Conservation (phyloP, 2,797 vertebrate genomes). For the Clarias pachynema region DNA sequence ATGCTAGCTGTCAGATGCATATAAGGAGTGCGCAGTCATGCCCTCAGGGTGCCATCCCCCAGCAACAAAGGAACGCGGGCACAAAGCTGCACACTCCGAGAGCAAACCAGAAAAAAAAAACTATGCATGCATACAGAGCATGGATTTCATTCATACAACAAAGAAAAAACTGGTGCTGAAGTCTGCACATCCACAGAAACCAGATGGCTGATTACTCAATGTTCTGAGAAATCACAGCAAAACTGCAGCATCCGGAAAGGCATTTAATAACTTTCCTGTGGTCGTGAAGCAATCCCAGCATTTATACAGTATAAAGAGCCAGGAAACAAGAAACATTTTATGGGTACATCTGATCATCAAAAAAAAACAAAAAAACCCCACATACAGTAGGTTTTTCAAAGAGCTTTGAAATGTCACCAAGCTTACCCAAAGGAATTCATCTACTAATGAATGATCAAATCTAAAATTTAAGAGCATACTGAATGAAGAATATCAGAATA, state of each 20-base stretch:
- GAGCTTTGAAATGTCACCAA: constrained; percentile 22
- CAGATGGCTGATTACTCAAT: constrained; percentile 37
- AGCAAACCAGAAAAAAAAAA: constrained; percentile 33
- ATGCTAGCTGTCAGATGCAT: constrained; percentile 42
- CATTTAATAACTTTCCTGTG: constrained; percentile 26
- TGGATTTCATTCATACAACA: constrained; percentile 23
- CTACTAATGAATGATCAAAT: background rate
- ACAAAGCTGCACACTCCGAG: constrained; percentile 26
- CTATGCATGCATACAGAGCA: constrained; percentile 8
- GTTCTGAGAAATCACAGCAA: constrained; percentile 22
- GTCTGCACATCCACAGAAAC: constrained; percentile 22
- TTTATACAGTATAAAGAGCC: constrained; percentile 6
- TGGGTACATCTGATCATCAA: background rate
- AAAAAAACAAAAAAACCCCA: constrained; percentile 11
- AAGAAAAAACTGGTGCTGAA: constrained; percentile 26
- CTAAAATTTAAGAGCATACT: background rate
- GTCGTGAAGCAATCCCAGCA: constrained; percentile 16
- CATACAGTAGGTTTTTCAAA: background rate
- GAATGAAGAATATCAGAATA: background rate
- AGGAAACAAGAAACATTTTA: constrained; percentile 4
- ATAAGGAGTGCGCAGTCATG: constrained; percentile 42
- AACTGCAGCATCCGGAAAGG: constrained; percentile 28
- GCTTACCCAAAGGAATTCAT: background rate
- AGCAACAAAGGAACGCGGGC: constrained; percentile 55
- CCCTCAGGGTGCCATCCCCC: constrained; percentile 57